Conservation (phyloP, 1,140 invertebrate genomes). For the Drosophila dunni region DNA sequence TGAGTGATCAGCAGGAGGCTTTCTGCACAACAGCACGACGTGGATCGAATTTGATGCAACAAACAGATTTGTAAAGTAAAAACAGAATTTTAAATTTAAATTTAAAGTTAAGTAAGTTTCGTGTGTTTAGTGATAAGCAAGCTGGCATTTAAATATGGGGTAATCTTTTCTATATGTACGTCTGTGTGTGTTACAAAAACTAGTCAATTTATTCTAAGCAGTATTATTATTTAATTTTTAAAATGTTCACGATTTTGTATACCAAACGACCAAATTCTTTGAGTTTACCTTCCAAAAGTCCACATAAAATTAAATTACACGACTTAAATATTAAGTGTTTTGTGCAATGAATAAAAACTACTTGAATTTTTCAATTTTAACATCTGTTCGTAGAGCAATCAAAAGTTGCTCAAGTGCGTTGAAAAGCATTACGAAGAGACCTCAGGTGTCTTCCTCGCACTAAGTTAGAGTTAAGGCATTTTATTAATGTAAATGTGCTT, state of each 20-base stretch:
- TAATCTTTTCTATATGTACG: slow-evolving; percentile 23
- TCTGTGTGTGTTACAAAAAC: not conserved
- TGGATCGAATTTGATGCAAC: slow-evolving; percentile 54
- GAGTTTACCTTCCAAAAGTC: not conserved
- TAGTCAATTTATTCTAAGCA: slow-evolving; percentile 18
- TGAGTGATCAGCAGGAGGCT: slow-evolving; percentile 65
- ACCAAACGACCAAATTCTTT: too few relatives aligned
- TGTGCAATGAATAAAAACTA: slow-evolving; percentile 16
- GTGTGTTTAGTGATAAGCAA: slow-evolving; percentile 1
- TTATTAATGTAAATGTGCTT: slow-evolving; percentile 63
- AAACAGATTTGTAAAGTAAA: slow-evolving; percentile 56
- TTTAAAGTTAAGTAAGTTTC: slow-evolving; percentile 1
- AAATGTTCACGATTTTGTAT: too few relatives aligned
- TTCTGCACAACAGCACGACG: slow-evolving; percentile 60
- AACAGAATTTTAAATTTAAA: not conserved
- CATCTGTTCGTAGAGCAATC: not conserved
- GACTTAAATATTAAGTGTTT: not conserved
- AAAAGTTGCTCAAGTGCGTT: not conserved
- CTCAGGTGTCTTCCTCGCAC: slow-evolving; percentile 3
- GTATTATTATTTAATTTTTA: slow-evolving; percentile 10
- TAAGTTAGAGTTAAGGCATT: slow-evolving; percentile 43
- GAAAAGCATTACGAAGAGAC: not conserved
- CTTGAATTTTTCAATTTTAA: not conserved
- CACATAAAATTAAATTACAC: not conserved
- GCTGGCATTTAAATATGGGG: slow-evolving; percentile 29